phyloP scores from a whole-genome alignment of 2,888 invertebrate species.

The Ornithoptera priamus region DNA sequence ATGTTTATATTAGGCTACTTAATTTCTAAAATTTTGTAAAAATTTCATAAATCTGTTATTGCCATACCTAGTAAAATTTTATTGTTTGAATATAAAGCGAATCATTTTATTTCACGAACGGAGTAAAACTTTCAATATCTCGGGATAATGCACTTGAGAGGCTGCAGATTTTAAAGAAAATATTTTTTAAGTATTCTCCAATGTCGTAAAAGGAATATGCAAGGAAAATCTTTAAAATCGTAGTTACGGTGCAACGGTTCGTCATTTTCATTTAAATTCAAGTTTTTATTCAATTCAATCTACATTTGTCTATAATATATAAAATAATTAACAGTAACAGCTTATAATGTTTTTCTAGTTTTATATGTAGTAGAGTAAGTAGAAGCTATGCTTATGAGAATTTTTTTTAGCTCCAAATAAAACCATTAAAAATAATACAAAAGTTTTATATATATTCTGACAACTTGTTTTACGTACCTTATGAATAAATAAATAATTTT shows the following conservation, averaged over 20 bases:
- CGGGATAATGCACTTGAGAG: background rate
- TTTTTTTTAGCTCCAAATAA: no score
- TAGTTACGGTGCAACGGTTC: background rate
- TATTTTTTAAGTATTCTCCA: constrained; percentile 11
- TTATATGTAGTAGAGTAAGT: background rate
- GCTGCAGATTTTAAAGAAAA: background rate
- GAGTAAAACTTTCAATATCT: background rate
- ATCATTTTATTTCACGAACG: background rate
- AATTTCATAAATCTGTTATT: background rate
- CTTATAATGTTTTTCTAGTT: background rate
- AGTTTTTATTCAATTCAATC: background rate
- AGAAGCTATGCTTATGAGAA: background rate
- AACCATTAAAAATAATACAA: no score
- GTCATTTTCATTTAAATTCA: background rate
- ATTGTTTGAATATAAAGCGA: background rate
- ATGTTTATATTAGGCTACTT: no score
- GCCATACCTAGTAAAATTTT: background rate
- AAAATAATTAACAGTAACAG: background rate
- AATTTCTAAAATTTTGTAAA: no score
- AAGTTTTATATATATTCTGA: no score
- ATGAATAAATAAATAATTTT: no score
- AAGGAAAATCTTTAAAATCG: constrained; percentile 4
- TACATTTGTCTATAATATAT: background rate
- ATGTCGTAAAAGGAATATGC: constrained; percentile 1
- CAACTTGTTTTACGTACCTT: no score